Evolutionary conservation across 64 coral and sea anemone genomes (phyloP), one percentile per base, ranked within the genome.

Genomic region (Montipora cactus): DNA sequence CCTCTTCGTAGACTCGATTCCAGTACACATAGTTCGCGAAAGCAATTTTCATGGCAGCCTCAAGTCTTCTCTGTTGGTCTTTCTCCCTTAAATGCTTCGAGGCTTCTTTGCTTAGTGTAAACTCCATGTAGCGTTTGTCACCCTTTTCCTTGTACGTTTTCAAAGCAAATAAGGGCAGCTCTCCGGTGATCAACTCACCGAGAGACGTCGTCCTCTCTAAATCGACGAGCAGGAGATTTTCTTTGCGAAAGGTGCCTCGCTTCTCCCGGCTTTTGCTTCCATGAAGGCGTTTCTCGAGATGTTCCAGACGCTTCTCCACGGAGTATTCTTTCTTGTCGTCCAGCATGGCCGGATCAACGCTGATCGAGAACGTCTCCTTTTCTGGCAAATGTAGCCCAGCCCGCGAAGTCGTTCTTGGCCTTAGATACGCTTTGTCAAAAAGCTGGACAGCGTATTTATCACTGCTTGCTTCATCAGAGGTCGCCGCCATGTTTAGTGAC

Each of bases 11-110:
- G 28, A 93, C 67, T 48, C 83, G 69, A 19, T 84, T 93, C 92
- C 92, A 93, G 84, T 93, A 59, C 23, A 79, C 46, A 75, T 93
- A 93, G 53, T 93, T 93, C 5, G 92, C 83, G 21, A 77, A 59
- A 13, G 92, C 82, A 14, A 93, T 79, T 75, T 88, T 93, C 74
- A 93, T 88, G 19, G 92, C 92, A 5, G 76, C 77, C 22, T 87
- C 92, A 0, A 93, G 18, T 15, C 84, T 87, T 19, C 78, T 78
- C 21, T 87, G 75, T 14, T 77, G 46, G n/a, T 93, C 92, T 12
- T 20, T 71, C 7, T 79, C 51, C 46, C 68, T 88, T 45, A 87
- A 49, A n/a, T 80, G 47, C 15, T 67, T 64, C 15, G 80, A 88
- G 22, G 80, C 84, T 28, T 58, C 78, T 12, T 85, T 28, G 52